Conservation (phyloP, 2,888 invertebrate species). For the Dinocampus coccinellae region DNA sequence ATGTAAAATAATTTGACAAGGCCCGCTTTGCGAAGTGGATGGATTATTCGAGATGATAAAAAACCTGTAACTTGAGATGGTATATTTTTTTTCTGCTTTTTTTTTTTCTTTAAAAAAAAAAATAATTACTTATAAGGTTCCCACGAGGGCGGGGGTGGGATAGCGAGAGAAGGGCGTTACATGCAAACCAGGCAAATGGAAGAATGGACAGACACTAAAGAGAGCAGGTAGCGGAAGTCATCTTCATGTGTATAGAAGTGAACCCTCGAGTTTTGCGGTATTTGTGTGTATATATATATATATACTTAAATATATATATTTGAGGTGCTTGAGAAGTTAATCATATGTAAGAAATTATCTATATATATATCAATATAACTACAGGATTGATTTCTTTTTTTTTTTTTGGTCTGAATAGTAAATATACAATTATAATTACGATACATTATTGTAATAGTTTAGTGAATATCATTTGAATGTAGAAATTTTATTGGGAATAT, state of each 20-base stretch:
- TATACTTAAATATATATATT: no score
- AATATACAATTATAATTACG: no score
- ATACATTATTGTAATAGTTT: no score
- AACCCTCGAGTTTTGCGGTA: constrained; percentile 47
- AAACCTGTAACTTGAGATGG: constrained; percentile 63
- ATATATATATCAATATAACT: no score
- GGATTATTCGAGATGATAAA: constrained; percentile 67
- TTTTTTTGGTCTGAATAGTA: no score
- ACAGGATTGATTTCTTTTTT: no score
- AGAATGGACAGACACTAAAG: constrained; percentile 55
- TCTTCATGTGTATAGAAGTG: constrained; percentile 55
- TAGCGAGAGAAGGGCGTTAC: constrained; percentile 63
- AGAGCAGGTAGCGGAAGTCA: constrained; percentile 68
- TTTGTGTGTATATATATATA: constrained; percentile 22
- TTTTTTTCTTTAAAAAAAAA: no score
- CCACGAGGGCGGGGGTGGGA: constrained; percentile 68
- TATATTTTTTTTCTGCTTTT: constrained; percentile 31
- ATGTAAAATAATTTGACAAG: background rate
- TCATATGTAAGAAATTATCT: no score
- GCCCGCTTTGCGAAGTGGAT: constrained; percentile 40
- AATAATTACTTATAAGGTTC: constrained; percentile 68
- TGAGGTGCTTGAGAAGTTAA: no score
- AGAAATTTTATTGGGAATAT: no score
- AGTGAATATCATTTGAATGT: no score
- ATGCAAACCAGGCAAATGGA: constrained; percentile 50